phyloP scores from a whole-genome alignment of 2,888 invertebrate genomes.

The Apamea crenata region DNA sequence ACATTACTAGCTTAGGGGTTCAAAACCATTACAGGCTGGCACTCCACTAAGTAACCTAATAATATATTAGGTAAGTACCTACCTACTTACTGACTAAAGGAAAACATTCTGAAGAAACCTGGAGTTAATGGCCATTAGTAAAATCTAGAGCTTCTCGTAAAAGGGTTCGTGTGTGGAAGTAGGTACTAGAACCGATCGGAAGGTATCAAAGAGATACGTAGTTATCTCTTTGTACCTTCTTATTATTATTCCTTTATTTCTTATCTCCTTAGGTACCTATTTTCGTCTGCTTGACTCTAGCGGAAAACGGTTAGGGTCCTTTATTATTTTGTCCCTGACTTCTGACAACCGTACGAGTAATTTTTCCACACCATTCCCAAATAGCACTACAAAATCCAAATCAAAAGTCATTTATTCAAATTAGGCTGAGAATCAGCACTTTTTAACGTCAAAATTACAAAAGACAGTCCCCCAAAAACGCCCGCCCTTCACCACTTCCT shows the following conservation, averaged over 20 bases:
- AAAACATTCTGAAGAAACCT: not conserved
- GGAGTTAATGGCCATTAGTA: constrained; percentile 1
- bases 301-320: not conserved
- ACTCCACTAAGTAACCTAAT: not conserved
- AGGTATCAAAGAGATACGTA: not conserved
- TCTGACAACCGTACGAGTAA: not conserved
- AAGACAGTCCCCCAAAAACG: too few relatives aligned
- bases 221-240: not conserved
- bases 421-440: too few relatives aligned
- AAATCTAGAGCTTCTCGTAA: not conserved
- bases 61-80: not conserved
- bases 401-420: too few relatives aligned
- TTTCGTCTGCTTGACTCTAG: not conserved
- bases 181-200: not conserved
- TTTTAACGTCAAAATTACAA: too few relatives aligned
- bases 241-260: not conserved
- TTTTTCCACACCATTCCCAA: not conserved
- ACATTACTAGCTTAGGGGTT: not conserved
- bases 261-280: not conserved
- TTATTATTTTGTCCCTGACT: not conserved
- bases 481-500: too few relatives aligned
- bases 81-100: not conserved
- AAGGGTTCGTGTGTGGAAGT: constrained; percentile 10
- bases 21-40: not conserved
- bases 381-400: too few relatives aligned